These are phyloP conservation scores for Brachionus calyciflorus DNA, from an alignment of 1,140 invertebrate species.

Conservation along the genomic window DNA sequence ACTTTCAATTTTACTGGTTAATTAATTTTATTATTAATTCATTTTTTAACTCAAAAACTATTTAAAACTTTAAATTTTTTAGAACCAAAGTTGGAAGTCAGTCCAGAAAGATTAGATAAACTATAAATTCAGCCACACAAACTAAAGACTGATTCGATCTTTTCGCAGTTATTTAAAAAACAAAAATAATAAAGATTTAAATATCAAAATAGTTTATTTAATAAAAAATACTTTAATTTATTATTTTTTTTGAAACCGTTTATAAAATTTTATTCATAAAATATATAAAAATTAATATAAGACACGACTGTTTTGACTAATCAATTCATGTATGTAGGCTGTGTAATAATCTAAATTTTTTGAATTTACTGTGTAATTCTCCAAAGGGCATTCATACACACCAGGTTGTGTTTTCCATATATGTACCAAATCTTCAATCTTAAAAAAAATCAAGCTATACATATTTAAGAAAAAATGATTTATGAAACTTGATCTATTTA, in stretches of 20 bases:
- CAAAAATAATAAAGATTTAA: no score
- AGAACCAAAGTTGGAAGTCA: constrained; percentile 26
- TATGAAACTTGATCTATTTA: no score
- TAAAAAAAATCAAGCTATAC: not conserved
- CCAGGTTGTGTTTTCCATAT: not conserved
- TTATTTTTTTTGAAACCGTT: no score
- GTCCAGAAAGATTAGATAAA: constrained; percentile 15
- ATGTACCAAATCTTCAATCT: not conserved
- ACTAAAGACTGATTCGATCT: no score
- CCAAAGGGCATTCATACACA: not conserved
- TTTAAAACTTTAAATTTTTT: not conserved
- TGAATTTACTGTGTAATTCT: not conserved
- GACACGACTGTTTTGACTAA: not conserved
- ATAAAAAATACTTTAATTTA: no score
- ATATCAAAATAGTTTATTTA: no score
- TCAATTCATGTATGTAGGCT: not conserved
- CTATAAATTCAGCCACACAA: no score
- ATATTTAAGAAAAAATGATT: no score
- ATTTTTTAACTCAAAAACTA: not conserved
- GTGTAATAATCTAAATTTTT: constrained; percentile 29
- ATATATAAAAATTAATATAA: no score
- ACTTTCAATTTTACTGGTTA: constrained; percentile 40
- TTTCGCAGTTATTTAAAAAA: no score
- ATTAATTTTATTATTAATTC: not conserved
- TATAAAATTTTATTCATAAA: no score